Evolutionary conservation across 2,888 invertebrate genomes (phyloP).

Genomic region (Halictus ligatus): DNA sequence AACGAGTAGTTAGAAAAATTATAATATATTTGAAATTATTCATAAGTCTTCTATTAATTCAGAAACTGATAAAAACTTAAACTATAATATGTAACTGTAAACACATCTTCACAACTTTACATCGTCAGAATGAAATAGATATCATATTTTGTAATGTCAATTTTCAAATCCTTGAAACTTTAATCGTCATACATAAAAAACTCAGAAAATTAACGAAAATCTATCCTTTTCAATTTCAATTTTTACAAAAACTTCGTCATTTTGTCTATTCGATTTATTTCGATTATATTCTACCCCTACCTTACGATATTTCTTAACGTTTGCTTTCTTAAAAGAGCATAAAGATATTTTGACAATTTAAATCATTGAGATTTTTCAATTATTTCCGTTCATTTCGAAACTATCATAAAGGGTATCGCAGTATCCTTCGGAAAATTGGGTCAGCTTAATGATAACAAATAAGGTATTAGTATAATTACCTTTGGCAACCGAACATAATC

Average conservation of each 20-base stretch:
- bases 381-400: neutral
- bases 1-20: constrained; percentile 7
- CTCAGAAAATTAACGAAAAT: no score
- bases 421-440: constrained; percentile 26
- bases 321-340: neutral
- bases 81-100: neutral
- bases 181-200: neutral
- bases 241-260: neutral
- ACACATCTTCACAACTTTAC: neutral
- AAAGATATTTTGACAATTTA: neutral
- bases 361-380: neutral
- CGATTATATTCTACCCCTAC: neutral
- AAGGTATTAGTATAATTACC: constrained; percentile 48
- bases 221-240: neutral
- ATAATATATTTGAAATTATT: neutral
- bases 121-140: neutral
- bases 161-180: neutral
- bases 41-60: neutral
- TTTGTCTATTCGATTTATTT: neutral
- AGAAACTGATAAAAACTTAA: neutral
- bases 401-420: neutral
- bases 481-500: constrained; percentile 37
- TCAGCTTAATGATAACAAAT: constrained; percentile 15
- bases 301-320: neutral
- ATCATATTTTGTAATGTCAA: neutral